These are phyloP conservation scores for Hippoglossus hippoglossus DNA, from an alignment of 2,797 vertebrate genomes.

Conservation along the genomic window DNA sequence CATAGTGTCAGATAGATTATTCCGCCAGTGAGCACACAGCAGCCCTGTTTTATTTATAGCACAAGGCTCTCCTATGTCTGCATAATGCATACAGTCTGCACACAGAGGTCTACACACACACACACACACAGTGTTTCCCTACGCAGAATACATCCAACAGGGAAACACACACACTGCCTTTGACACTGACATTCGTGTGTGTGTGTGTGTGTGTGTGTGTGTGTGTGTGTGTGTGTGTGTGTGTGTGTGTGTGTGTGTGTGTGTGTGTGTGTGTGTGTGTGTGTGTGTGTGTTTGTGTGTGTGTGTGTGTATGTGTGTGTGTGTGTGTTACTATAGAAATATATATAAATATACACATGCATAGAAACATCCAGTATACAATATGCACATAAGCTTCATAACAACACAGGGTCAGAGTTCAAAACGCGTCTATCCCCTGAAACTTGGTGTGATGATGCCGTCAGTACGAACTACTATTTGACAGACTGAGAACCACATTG, in stretches of 20 bases:
- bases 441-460: slow-evolving; percentile 7
- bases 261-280: background rate
- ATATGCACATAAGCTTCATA: slow-evolving; percentile 32
- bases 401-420: slow-evolving; percentile 11
- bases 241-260: background rate
- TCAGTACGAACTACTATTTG: slow-evolving; percentile 12
- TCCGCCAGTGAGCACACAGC: slow-evolving; percentile 81
- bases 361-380: slow-evolving; percentile 17
- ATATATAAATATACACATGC: slow-evolving; percentile 14
- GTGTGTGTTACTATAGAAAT: background rate
- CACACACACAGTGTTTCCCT: slow-evolving; percentile 43
- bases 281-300: background rate
- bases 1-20: slow-evolving; percentile 85
- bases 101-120: slow-evolving; percentile 46
- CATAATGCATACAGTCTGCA: slow-evolving; percentile 81
- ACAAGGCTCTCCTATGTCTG: slow-evolving; percentile 80
- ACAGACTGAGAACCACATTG: slow-evolving; percentile 1
- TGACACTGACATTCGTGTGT: slow-evolving; percentile 33
- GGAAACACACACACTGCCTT: slow-evolving; percentile 25
- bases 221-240: background rate
- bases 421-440: slow-evolving; percentile 14
- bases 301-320: background rate
- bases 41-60: slow-evolving; percentile 87
- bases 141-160: slow-evolving; percentile 34
- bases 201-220: background rate